A percentile compares a stretch with the other conserved stretches of the same genome.
Evolutionary conservation across 2,113 vertebrate genomes (phyloP).

Genomic region (Xiphorhynchus elegans): DNA sequence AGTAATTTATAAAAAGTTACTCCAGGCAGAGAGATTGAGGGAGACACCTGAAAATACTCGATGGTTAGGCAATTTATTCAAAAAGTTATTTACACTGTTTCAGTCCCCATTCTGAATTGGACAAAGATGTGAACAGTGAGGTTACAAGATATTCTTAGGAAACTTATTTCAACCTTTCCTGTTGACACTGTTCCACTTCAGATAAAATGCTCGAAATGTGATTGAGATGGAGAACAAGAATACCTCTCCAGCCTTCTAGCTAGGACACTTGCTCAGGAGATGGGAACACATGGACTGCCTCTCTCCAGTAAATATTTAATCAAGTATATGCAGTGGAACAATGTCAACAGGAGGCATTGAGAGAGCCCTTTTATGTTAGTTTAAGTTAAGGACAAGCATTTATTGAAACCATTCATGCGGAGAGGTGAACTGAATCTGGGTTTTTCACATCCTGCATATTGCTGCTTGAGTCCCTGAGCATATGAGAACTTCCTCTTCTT

Average conservation of each 20-base stretch:
- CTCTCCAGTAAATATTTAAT: conserved; percentile 45
- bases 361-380: background rate
- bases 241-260: background rate
- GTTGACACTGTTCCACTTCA: conserved; percentile 41
- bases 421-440: background rate
- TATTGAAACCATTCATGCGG: background rate
- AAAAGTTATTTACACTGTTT: background rate
- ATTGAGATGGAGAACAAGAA: conserved; percentile 10
- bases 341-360: background rate
- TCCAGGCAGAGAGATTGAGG: background rate
- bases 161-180: conserved; percentile 28
- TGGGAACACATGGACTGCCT: background rate
- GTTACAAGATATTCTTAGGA: background rate
- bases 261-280: background rate
- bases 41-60: conserved; percentile 16
- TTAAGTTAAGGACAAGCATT: background rate
- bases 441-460: background rate
- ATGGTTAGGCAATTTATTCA: conserved; percentile 24
- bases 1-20: background rate
- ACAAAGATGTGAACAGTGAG: background rate
- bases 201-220: conserved; percentile 13
- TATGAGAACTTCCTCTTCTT: background rate
- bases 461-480: background rate
- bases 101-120: background rate
- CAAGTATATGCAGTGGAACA: background rate